Conservation (phyloP, 2,888 invertebrate species). For the Dynastes grantii region DNA sequence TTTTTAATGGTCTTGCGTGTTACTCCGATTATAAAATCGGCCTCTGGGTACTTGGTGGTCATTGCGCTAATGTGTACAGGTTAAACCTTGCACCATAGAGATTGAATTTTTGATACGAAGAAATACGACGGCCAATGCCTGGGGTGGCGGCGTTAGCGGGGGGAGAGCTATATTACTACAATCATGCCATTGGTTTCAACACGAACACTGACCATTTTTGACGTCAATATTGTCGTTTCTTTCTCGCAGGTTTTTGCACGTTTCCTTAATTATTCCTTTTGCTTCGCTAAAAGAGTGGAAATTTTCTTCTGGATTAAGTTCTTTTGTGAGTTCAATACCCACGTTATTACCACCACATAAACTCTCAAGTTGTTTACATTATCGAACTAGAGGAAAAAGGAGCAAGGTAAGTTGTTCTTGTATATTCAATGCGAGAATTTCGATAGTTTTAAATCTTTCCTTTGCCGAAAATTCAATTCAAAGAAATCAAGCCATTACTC, state of each 20-base stretch:
- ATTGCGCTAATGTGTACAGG: conserved; percentile 68
- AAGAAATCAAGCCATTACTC: conserved; percentile 10
- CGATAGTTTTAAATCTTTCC: neutral
- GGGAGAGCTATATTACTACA: conserved; percentile 66
- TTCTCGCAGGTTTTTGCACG: neutral
- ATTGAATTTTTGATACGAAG: conserved; percentile 64
- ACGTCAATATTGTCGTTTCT: conserved; percentile 46
- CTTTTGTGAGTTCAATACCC: too few relatives aligned
- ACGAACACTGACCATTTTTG: conserved; percentile 55
- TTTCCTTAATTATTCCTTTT: conserved; percentile 1
- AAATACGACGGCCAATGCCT: neutral
- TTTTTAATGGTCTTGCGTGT: conserved; percentile 57
- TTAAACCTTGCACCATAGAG: conserved; percentile 65
- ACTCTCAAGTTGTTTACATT: too few relatives aligned
- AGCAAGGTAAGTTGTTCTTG: too few relatives aligned
- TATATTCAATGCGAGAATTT: too few relatives aligned
- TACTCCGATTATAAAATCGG: conserved; percentile 57
- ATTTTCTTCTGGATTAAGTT: too few relatives aligned
- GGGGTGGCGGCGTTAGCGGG: neutral
- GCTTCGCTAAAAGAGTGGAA: neutral
- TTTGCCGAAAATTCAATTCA: neutral
- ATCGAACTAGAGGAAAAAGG: too few relatives aligned
- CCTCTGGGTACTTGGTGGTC: conserved; percentile 62
- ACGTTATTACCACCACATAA: too few relatives aligned
- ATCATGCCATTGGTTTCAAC: conserved; percentile 65